Evolutionary conservation across 2,797 vertebrate species (phyloP), one percentile per base, ranked within the genome.

Genomic region (Steatocranus sp.): DNA sequence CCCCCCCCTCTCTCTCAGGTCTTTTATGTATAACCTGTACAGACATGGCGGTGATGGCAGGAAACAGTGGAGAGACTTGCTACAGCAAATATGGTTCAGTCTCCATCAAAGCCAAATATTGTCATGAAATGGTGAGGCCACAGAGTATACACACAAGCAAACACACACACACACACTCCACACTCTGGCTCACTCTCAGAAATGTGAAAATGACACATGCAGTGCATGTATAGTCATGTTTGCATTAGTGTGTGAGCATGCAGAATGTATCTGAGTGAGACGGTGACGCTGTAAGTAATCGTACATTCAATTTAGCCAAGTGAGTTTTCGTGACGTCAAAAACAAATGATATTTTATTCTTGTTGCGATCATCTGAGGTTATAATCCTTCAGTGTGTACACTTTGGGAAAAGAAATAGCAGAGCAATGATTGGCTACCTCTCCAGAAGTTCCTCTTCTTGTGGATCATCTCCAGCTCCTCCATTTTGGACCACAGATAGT

Each of bases 1-100:
- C 14, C 30, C 6, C 12, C 18, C 2, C 51, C 4, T 76, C 18
- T 17, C 34, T 50, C 8, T 61, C 91, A 98, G 98, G 98, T 17
- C 93, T 98, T 89, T 90, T 99, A 49, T 98, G 98, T 2, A 83
- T 99, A 78, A 99, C 98, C 0, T 99, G 98, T 88, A 98, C 98
- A 0, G 98, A 99, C 95, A 98, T 98, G 98, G 98, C 96, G 0
- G 98, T 98, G 84, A 94, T 98, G 97, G 98, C 98, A 0, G 98
- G 98, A 41, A 98, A 98, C 95, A 97, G 94, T 0, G 94, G 97
- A 0, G 98, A 99, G 92, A 99, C 98, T 0, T 99, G 97, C 84
- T 99, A 98, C 93, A 96, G 97, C 94, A 99, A 99, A 89, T 99
- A 99, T 0, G 97, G 98, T 2, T 96, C 98, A 1, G 87, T 98